Evolutionary conservation across 2,797 vertebrate genomes (phyloP).

Genomic region (Graptemys geographica): DNA sequence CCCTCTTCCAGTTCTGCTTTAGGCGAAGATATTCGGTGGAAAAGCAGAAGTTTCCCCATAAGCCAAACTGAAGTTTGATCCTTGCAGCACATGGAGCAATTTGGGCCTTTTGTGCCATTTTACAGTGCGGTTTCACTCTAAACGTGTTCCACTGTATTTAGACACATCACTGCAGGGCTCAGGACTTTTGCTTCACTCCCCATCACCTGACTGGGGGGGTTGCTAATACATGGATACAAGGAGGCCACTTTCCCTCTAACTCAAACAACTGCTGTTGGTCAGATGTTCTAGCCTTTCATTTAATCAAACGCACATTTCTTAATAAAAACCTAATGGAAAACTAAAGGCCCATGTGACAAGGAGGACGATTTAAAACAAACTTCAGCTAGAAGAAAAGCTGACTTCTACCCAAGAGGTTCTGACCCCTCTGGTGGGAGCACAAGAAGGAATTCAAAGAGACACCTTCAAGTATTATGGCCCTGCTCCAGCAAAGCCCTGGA

Average conservation of each 20-base stretch:
- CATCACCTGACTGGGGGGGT: too few species aligned
- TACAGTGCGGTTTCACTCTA: not conserved
- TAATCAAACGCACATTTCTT: rapidly evolving
- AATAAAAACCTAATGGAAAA: not conserved
- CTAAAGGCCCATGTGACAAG: not conserved
- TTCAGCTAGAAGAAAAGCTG: not conserved
- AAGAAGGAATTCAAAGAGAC: too few species aligned
- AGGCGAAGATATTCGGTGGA: too few species aligned
- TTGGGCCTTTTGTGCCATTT: rapidly evolving
- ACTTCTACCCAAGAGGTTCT: not conserved
- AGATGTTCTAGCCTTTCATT: not conserved
- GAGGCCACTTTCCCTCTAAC: rapidly evolving
- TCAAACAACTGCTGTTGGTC: not conserved
- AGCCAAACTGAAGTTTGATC: not conserved
- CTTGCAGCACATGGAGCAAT: not conserved
- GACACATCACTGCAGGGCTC: not conserved
- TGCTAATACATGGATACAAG: rapidly evolving
- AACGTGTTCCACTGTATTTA: not conserved
- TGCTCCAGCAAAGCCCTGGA: not conserved
- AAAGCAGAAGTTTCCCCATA: not conserved
- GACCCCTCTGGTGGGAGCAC: not conserved
- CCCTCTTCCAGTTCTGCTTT: not conserved
- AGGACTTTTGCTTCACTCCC: rapidly evolving
- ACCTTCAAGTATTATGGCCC: not conserved
- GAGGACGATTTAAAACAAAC: not conserved